phyloP scores from a whole-genome alignment of 2,888 invertebrate species.

The Auanema sp. region DNA sequence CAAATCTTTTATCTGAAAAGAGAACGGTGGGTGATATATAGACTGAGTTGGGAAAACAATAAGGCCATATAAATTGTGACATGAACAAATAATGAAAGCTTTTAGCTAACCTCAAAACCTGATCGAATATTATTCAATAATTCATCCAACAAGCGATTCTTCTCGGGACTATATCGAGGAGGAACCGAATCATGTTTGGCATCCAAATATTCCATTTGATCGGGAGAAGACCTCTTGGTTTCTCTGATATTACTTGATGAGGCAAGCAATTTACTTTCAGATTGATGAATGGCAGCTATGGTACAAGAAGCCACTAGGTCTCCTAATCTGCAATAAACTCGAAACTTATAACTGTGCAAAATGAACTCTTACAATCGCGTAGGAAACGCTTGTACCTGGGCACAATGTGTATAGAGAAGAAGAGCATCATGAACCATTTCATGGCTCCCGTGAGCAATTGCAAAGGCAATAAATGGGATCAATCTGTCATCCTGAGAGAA shows the following conservation, averaged over 20 bases:
- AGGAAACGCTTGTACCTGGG: slow-evolving; percentile 64
- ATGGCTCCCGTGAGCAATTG: slow-evolving; percentile 62
- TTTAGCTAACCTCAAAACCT: slow-evolving; percentile 16
- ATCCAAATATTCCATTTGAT: slow-evolving; percentile 1
- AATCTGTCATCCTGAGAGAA: slow-evolving; percentile 63
- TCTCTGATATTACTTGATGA: background rate
- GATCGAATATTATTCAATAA: slow-evolving; percentile 21
- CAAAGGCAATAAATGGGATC: slow-evolving; percentile 65
- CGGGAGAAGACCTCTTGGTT: background rate
- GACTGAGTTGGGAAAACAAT: slow-evolving; percentile 1
- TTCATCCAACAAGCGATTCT: slow-evolving; percentile 16
- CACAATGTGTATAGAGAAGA: slow-evolving; percentile 62
- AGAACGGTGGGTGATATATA: background rate
- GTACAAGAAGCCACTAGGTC: slow-evolving; percentile 47
- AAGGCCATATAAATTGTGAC: background rate
- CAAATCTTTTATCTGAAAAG: slow-evolving; percentile 39
- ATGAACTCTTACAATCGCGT: slow-evolving; percentile 50
- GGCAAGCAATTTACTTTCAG: background rate
- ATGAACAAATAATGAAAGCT: background rate
- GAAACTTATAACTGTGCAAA: slow-evolving; percentile 1
- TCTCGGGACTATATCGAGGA: slow-evolving; percentile 7
- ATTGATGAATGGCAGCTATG: slow-evolving; percentile 15
- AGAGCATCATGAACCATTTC: slow-evolving; percentile 65
- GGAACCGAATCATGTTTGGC: background rate
- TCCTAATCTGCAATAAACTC: slow-evolving; percentile 32